A percentile compares a stretch with the other conserved stretches of the same genome.
Evolutionary conservation across 2,888 invertebrate genomes (phyloP).

Genomic region (Lycocerus yunnanus): DNA sequence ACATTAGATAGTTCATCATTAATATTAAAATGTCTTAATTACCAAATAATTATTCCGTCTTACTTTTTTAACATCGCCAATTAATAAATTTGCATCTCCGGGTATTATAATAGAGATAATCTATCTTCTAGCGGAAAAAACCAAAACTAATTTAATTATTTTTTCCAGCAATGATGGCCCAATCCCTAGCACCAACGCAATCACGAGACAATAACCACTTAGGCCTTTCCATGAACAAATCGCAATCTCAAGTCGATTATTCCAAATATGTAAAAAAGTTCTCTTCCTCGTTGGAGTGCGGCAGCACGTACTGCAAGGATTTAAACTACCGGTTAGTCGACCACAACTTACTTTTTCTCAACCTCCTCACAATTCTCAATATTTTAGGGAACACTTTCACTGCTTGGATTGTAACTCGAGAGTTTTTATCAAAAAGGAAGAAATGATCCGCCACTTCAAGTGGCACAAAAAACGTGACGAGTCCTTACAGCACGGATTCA

Average conservation of each 20-base stretch:
- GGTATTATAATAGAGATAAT: not conserved
- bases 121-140: not conserved
- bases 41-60: not conserved
- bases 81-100: not conserved
- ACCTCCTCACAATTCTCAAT: not conserved
- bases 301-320: conserved; percentile 83
- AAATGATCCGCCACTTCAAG: conserved; percentile 98
- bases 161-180: conserved; percentile 58
- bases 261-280: conserved; percentile 88
- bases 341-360: not conserved
- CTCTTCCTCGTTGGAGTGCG: conserved; percentile 80
- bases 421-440: conserved; percentile 97
- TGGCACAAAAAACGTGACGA: conserved; percentile 99
- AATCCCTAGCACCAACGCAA: conserved; percentile 56
- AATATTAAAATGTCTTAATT: not conserved
- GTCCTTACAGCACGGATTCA: conserved; percentile 92
- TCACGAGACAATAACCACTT: conserved; percentile 47
- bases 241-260: conserved; percentile 79
- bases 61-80: not conserved
- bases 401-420: conserved; percentile 77
- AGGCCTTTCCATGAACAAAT: conserved; percentile 61
- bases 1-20: not conserved
- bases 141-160: conserved; percentile 35
- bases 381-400: conserved; percentile 88
- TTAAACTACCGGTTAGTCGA: conserved; percentile 69